phyloP scores from a whole-genome alignment of 2,888 invertebrate species.

The Neuroscelio doddi region DNA sequence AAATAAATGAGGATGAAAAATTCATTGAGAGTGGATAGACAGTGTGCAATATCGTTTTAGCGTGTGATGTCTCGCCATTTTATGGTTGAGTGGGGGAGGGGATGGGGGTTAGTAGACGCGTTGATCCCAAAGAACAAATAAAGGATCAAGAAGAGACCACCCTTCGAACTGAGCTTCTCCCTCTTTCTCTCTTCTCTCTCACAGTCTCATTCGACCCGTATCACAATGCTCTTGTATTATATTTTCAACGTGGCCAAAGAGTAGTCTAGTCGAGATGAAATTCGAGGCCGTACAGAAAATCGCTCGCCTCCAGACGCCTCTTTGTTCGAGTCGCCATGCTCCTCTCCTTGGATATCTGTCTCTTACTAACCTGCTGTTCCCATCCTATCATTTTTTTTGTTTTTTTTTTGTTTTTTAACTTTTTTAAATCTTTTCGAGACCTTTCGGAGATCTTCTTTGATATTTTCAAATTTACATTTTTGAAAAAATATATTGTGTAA shows the following conservation, averaged over 20 bases:
- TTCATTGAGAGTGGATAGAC: slow-evolving; percentile 31
- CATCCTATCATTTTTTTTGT: no score
- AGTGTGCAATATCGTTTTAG: slow-evolving; percentile 37
- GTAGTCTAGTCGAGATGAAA: slow-evolving; percentile 43
- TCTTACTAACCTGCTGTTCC: slow-evolving; percentile 6
- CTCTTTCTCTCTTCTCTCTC: no score
- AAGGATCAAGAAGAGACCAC: slow-evolving; percentile 39
- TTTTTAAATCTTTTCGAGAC: no score
- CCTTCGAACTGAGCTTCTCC: slow-evolving; percentile 35
- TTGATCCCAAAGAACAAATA: slow-evolving; percentile 41
- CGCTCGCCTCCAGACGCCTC: slow-evolving; percentile 35
- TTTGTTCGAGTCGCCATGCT: slow-evolving; percentile 35
- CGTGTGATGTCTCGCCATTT: slow-evolving; percentile 38
- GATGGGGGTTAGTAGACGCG: no score
- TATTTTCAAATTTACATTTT: no score
- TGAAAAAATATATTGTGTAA: no score
- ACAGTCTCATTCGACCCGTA: slow-evolving; percentile 21
- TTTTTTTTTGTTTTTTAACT: no score
- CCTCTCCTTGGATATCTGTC: not conserved
- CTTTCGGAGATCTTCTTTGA: no score
- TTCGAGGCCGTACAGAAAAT: slow-evolving; percentile 42
- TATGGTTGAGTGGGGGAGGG: slow-evolving; percentile 13
- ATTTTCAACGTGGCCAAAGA: slow-evolving; percentile 30
- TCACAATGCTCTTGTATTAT: slow-evolving; percentile 46
- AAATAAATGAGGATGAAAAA: slow-evolving; percentile 31